These are phyloP conservation scores for Eclectus roratus DNA, from an alignment of 2,113 vertebrate genomes.

Conservation along the genomic window DNA sequence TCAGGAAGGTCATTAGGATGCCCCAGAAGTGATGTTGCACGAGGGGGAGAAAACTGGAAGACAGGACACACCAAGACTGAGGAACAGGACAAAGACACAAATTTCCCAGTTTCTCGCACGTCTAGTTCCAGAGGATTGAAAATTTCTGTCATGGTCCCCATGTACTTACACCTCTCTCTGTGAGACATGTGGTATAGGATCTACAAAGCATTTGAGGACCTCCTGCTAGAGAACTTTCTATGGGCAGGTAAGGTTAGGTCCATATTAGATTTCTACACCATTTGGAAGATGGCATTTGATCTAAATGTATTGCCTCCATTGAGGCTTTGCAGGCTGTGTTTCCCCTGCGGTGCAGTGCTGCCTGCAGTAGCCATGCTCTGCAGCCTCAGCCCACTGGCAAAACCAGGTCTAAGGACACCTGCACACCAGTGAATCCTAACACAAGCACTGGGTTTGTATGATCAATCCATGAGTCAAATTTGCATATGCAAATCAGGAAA, in stretches of 20 bases:
- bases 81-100: background rate
- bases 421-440: background rate
- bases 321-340: background rate
- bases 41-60: background rate
- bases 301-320: background rate
- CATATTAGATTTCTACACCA: background rate
- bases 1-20: background rate
- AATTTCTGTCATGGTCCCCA: background rate
- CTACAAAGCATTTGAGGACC: background rate
- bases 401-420: background rate
- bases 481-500: background rate
- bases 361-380: background rate
- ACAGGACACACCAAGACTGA: background rate
- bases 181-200: background rate
- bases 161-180: background rate
- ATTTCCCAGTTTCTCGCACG: background rate
- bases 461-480: background rate
- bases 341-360: accelerated
- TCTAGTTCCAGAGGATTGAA: background rate
- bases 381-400: background rate
- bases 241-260: background rate
- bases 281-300: background rate
- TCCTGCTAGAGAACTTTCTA: background rate
- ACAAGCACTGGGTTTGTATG: background rate
- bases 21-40: background rate